Evolutionary conservation across 2,113 vertebrate species (phyloP), one percentile per base, ranked within the genome.

Genomic region (Phaethornis superciliosus): DNA sequence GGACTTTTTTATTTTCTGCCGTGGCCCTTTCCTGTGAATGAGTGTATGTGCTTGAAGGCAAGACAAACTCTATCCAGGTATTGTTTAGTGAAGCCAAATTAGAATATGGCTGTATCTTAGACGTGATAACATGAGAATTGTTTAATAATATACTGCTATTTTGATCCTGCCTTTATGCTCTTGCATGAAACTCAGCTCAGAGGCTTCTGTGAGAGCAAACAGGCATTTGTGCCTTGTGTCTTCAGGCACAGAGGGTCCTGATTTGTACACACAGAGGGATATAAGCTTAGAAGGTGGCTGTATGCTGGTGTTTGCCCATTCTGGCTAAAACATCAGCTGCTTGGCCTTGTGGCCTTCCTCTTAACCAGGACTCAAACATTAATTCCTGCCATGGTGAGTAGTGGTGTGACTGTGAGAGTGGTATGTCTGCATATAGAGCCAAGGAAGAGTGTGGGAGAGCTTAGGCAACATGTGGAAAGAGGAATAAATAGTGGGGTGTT

Each of bases 221-320:
- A 4, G 33, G 30, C 0, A 0, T 21, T 5, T 14, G 52, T 24
- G 59, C 60, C 60, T 75, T 2, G 4, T 15, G 37, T 24, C 59
- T 58, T 44, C 75, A 23, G 62, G 22, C n/a, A 19, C 40, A 18
- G 56, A 55, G 24, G 12, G 72, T 8, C 28, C 65, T 5, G 3
- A 12, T 52, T 46, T 2, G 0, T 5, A 30, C 11, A 12, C 2
- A 1, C 17, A 23, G 47, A 51, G 24, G 23, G 85, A 28, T 3
- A 4, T 3, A 32, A 16, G 15, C 47, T 32, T 37, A 15, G 55
- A 64, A 32, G 17, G 7, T 22, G 63, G 12, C 35, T 46, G 26
- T 6, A 21, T 1, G 26, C 12, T 37, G 42, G 2, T 33, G 13
- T 75, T 56, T 54, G 40, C 46, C 27, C 28, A 2, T 15, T 33